Evolutionary conservation across 2,888 invertebrate genomes (phyloP).

Genomic region (Conus canariensis): DNA sequence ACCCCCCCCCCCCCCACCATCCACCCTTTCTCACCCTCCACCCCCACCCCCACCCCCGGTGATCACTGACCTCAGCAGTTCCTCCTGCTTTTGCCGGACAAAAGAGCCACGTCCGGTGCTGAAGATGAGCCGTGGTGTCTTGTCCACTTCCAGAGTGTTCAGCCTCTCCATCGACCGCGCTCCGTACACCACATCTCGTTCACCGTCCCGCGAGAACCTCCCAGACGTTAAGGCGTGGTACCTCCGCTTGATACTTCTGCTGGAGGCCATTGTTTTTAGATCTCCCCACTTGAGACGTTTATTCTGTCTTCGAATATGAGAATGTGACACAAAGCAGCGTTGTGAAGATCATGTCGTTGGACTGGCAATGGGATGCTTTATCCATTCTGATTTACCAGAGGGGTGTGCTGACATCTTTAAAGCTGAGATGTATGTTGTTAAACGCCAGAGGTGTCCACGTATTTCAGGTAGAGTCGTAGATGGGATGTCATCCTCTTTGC

Average conservation of each 20-base stretch:
- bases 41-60: background rate
- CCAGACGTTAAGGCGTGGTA: background rate
- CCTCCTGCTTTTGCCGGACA: background rate
- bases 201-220: background rate
- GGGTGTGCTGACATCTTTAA: background rate
- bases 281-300: background rate
- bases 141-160: background rate
- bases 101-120: background rate
- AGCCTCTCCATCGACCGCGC: background rate
- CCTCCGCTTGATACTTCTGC: background rate
- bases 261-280: background rate
- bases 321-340: background rate
- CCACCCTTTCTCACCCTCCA: background rate
- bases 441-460: no score
- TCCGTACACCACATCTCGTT: background rate
- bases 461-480: no score
- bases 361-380: background rate
- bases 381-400: background rate
- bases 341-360: background rate
- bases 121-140: background rate
- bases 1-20: background rate
- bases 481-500: background rate
- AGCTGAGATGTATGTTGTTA: background rate
- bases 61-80: background rate
- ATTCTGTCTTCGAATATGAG: background rate